Base-by-base conservation (phyloP, 2,888 invertebrate species). In the Ectemnius cavifrons region DNA sequence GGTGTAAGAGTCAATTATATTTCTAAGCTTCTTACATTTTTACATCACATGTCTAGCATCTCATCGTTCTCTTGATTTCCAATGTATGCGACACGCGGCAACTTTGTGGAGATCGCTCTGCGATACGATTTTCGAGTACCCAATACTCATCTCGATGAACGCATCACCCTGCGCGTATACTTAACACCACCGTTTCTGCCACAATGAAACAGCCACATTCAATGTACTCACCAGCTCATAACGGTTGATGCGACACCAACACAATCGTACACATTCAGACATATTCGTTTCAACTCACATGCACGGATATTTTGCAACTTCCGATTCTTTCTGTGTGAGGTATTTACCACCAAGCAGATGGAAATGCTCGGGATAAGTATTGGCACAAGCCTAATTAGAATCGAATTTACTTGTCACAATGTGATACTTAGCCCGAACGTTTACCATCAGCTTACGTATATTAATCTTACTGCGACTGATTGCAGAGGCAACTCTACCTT, bases 1-100 rank as follows among this genome's bases (percentile, higher is more conserved):
- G 89, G 90, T 90, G 91, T 91, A 91, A 91, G 91, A 90, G 89
- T 91, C 86, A 89, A 89, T 86, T 87, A 89, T 89, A 89, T 88
- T 86, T 87, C 87, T 90, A 90, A 89, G 89, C 89, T 90, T 89
- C 76, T 86, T 84, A 85, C 80, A 82, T 84, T 87, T 87, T 86
- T 86, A 86, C 84, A 81, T 80, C 71, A 82, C 78, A 75, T 75
- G 47, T 77, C 70, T 78, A 75, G 75, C 70, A 49, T 66, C 49
- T 65, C 47, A 62, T 63, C 72, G 64, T 65, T 70, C 16, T 69
- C 4, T 66, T 57, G 23, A 74, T 73, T 75, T 52, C 11, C 60
- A 62, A 67, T 37, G 57, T 58, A 66, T 47, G 67, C 67, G 37
- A 37, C 37, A 67, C 75, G 67, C 69, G 66, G 28, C 23, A 63